Conservation (phyloP, 2,113 vertebrate genomes). For the Azemiops feae region DNA sequence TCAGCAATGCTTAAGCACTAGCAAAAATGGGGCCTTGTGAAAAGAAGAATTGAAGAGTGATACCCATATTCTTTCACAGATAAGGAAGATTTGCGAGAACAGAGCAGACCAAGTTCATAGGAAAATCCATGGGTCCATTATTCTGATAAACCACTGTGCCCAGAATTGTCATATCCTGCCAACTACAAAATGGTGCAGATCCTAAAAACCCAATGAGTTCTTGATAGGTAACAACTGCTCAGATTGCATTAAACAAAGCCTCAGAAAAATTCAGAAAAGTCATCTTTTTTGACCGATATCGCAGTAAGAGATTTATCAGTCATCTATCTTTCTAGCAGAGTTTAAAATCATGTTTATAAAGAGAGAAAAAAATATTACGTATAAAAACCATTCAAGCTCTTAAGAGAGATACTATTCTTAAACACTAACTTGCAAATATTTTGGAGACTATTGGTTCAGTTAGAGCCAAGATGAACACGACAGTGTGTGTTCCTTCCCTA, state of each 20-base stretch:
- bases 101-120: constrained; percentile 10
- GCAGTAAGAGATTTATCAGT: background rate
- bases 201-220: constrained; percentile 23
- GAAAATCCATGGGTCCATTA: constrained; percentile 19
- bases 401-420: background rate
- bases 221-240: background rate
- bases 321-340: constrained; percentile 35
- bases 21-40: background rate
- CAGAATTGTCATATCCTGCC: background rate
- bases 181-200: constrained; percentile 25
- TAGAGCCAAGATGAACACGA: constrained; percentile 4
- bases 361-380: constrained; percentile 29
- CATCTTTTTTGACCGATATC: constrained; percentile 23
- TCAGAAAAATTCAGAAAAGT: constrained; percentile 37
- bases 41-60: background rate
- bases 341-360: constrained; percentile 41
- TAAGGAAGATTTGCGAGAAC: background rate
- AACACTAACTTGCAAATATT: constrained; percentile 25
- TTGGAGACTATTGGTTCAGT: constrained; percentile 4
- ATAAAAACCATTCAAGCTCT: constrained; percentile 31
- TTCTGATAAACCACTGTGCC: constrained; percentile 43
- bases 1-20: constrained; percentile 26
- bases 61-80: background rate
- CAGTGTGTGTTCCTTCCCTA: constrained; percentile 16
- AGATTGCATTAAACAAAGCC: background rate